Percentiles rank a stretch among this genome's conserved stretches.
Conservation (phyloP, 2,888 invertebrate species). For the Ptilodon capucinus region DNA sequence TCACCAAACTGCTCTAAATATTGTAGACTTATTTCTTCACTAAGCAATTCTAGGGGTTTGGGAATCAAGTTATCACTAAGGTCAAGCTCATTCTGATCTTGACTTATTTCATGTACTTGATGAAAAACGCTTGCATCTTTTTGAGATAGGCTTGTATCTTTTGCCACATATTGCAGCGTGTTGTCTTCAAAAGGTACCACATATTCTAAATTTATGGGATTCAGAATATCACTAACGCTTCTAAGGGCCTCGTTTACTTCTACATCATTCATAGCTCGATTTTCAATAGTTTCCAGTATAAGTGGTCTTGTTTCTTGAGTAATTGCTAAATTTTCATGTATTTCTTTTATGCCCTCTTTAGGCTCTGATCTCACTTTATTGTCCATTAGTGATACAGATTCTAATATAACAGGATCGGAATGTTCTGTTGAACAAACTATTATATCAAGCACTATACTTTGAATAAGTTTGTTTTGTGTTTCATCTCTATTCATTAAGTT, state of each 20-base stretch:
- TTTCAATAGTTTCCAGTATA: background rate
- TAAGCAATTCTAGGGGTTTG: background rate
- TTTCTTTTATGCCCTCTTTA: background rate
- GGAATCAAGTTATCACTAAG: background rate
- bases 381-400: background rate
- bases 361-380: background rate
- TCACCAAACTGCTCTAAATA: background rate
- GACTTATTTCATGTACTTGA: background rate
- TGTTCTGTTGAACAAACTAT: background rate
- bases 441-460: background rate
- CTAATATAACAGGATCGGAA: background rate
- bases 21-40: background rate
- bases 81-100: background rate
- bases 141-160: too few species aligned
- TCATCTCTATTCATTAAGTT: background rate
- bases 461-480: background rate
- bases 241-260: background rate
- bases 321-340: background rate
- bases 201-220: background rate
- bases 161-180: background rate
- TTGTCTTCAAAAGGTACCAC: background rate
- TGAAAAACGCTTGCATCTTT: too few species aligned
- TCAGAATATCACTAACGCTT: background rate
- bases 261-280: background rate
- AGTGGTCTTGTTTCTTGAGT: background rate